Evolutionary conservation across 2,113 vertebrate genomes (phyloP), one percentile per base, ranked within the genome.

Genomic region (Antennarius striatus): DNA sequence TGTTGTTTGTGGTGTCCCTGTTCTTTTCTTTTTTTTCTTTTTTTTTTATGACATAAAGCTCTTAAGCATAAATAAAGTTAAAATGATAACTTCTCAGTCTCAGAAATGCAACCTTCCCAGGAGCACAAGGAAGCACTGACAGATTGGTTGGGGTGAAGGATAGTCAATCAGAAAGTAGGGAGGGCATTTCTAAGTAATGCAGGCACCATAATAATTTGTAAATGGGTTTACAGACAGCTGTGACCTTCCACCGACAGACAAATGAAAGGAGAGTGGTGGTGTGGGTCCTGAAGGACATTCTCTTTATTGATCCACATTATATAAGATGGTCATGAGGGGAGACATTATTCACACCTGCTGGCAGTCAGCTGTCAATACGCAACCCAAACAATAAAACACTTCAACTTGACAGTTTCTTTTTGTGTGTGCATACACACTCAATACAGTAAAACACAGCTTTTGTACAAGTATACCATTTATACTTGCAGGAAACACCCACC

Each of bases 251-350:
- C 16, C 5, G 5, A 17, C 17, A 32, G 48, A 58, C 10, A 51
- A 32, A 55, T 22, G 39, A 14, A 13, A 47, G 43, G 43, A 52
- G 55, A 4, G 14, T 10, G 2, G 15, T 8, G 39, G 32, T 42
- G 29, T 17, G 9, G 29, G 30, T 55, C 53, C 50, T 42, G 0
- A 52, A 69, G 67, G 68, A 12, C 42, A 16, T 45, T n/a, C 56
- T 49, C 61, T 63, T 60, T 62, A 78, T 71, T 79, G 58, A 82
- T 76, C 65, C 15, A n/a, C 15, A 30, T 79, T 75, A 73, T 52
- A 42, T 71, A 70, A 72, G 32, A 30, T 14, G 12, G 36, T 17
- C 12, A 16, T 10, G 6, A 10, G 12, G 53, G 6, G 40, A 30
- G 50, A 28, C 45, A 39, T 10, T 6, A 10, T 15, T 50, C 53